These are phyloP conservation scores for Rhamphomyia laevipes DNA, from an alignment of 2,888 invertebrate genomes.

Conservation along the genomic window DNA sequence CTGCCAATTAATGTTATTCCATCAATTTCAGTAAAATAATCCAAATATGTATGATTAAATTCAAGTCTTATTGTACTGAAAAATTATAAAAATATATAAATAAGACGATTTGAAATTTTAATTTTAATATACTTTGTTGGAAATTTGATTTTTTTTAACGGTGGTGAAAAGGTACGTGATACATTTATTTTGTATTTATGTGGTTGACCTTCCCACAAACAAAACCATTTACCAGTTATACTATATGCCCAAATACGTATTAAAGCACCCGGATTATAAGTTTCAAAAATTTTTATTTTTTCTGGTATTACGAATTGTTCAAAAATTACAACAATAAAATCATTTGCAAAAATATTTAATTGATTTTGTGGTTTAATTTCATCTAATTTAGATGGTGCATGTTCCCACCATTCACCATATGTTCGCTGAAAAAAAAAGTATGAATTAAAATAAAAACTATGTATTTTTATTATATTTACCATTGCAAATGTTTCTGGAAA, in stretches of 20 bases:
- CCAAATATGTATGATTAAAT: slow-evolving; percentile 67
- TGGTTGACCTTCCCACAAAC: slow-evolving; percentile 58
- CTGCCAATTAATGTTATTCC: slow-evolving; percentile 68
- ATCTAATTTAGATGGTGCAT: slow-evolving; percentile 56
- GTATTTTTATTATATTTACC: slow-evolving; percentile 44
- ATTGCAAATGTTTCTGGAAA: slow-evolving; percentile 83
- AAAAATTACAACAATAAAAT: slow-evolving; percentile 52
- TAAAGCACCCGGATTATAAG: slow-evolving; percentile 75
- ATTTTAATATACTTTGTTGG: slow-evolving; percentile 42
- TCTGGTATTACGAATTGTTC: slow-evolving; percentile 35
- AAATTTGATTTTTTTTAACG: slow-evolving; percentile 45
- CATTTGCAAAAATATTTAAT: slow-evolving; percentile 54
- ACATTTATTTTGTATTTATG: slow-evolving; percentile 38
- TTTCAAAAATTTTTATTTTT: slow-evolving; percentile 64
- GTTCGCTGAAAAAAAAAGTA: slow-evolving; percentile 47
- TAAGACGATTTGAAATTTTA: slow-evolving; percentile 3
- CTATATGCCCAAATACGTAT: slow-evolving; percentile 64
- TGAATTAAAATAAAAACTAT: background rate
- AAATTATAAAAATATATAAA: slow-evolving; percentile 17
- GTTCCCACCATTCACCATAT: slow-evolving; percentile 76
- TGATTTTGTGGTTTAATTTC: slow-evolving; percentile 66
- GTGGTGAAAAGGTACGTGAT: slow-evolving; percentile 67
- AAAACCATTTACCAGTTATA: slow-evolving; percentile 47
- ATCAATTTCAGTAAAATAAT: slow-evolving; percentile 82
- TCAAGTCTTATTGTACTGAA: slow-evolving; percentile 68